phyloP scores from a whole-genome alignment of 2,113 vertebrate genomes.

The Paradoxurus hermaphroditus region DNA sequence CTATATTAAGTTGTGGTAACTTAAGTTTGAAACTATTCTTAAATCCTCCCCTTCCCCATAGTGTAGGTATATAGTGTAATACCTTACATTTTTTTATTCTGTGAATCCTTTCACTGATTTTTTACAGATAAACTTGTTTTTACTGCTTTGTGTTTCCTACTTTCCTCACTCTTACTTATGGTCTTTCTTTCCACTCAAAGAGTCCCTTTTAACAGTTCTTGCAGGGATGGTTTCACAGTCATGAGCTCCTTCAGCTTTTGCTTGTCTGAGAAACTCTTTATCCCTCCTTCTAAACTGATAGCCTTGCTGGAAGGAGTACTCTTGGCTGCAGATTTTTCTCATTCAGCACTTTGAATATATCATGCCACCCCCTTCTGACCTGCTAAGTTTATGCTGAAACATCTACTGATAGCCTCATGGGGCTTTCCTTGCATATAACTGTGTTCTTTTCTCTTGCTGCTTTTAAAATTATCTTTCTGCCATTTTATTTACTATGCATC shows the following conservation, averaged over 20 bases:
- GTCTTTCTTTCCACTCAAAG: not conserved
- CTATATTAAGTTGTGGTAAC: not conserved
- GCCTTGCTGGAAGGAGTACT: not conserved
- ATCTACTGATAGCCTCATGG: not conserved
- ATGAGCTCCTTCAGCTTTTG: not conserved
- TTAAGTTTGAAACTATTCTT: not conserved
- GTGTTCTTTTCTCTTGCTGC: not conserved
- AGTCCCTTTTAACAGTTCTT: not conserved
- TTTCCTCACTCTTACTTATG: not conserved
- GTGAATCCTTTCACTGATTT: not conserved
- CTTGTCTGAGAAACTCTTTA: not conserved
- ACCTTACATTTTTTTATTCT: not conserved
- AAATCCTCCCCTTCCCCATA: not conserved
- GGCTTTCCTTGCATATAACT: not conserved
- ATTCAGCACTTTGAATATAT: not conserved
- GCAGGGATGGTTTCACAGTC: not conserved
- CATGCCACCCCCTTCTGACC: not conserved
- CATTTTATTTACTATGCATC: not conserved
- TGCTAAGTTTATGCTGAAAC: not conserved
- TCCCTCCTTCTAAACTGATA: not conserved
- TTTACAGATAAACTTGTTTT: not conserved
- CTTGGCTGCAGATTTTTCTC: not conserved
- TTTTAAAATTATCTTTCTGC: not conserved
- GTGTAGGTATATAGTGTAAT: not conserved
- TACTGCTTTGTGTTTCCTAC: not conserved